Percentiles rank a stretch among this genome's conserved stretches.
Conservation (phyloP, 1,140 invertebrate species). For the Ridgeia piscesae region DNA sequence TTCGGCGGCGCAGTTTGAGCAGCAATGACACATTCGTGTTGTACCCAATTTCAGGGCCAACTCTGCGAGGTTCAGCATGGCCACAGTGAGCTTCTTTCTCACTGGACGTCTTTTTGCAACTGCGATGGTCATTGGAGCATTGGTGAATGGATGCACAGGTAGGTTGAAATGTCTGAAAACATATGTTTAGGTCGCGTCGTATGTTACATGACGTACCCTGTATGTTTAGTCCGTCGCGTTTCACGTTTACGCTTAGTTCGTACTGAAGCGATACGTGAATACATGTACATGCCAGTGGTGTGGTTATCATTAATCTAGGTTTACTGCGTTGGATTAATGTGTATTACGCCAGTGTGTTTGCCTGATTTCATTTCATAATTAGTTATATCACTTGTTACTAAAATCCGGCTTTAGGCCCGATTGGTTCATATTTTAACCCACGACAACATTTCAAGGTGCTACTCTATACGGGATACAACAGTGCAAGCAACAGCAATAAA, state of each 20-base stretch:
- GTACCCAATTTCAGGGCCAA: not conserved
- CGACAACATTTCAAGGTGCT: no score
- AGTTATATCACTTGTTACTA: no score
- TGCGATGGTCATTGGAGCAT: not conserved
- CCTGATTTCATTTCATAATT: no score
- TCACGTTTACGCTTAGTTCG: no score
- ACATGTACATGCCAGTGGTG: not conserved
- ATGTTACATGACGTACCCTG: no score
- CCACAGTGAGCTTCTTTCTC: not conserved
- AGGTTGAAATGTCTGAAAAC: not conserved
- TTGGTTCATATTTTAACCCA: no score
- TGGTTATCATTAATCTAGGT: not conserved
- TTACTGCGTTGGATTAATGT: not conserved
- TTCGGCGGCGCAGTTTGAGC: not conserved
- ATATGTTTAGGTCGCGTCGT: no score
- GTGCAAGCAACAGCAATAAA: no score
- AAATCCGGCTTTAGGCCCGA: no score
- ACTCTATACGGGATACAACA: no score
- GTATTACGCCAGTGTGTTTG: no score
- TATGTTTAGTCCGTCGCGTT: no score
- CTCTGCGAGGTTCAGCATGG: not conserved
- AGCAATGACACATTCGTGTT: not conserved
- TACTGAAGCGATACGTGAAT: not conserved
- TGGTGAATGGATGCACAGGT: not conserved
- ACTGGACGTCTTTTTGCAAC: not conserved